Base-by-base conservation (phyloP, 2,113 vertebrate genomes). In the Chunga burmeisteri region DNA sequence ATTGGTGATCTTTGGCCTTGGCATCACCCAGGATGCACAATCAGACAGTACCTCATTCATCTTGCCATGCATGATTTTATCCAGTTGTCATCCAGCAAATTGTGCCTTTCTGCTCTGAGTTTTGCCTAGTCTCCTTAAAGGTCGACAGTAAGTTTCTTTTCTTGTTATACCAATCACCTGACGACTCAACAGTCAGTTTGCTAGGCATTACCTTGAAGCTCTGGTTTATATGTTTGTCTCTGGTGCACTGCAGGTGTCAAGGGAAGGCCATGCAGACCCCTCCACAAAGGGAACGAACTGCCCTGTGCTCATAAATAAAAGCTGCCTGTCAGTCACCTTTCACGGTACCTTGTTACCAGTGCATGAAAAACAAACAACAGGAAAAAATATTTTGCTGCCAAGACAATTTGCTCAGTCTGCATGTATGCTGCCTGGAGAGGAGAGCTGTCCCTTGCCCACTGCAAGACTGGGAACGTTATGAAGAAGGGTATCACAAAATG, bases 341-440 rank as follows among this genome's bases (percentile, higher is more conserved):
- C 58, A 49, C 0, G 2, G 36, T 47, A 61, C n/a, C 30, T 77
- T 88, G 30, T 73, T 80, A 53, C 20, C 19, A 61, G 36, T 27
- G 21, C 0, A 0, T 62, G 49, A 58, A 80, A 70, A 88, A 42
- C 34, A 77, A 93, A 26, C 47, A 75, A 65, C 11, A 55, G 49
- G 29, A 56, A 13, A 21, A 75, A 85, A 70, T 12, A 30, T 63
- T 61, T 32, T 74, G 16, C 52, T 90, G 38, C 42, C 68, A 67
- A 83, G 44, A 68, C 6, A 34, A 27, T 91, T 85, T 75, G 10
- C 46, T 77, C 58, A 66, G 53, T 18, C 34, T 86, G 42, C 29
- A 70, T 1, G 0, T 25, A 5, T 1, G 6, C 26, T 52, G 3
- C 50, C 27, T 67, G 34, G 4, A 18, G 26, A 58, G 15, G 26